Conservation (phyloP, 2,888 invertebrate genomes). For the Kuschelorhynchus macadamiae region DNA sequence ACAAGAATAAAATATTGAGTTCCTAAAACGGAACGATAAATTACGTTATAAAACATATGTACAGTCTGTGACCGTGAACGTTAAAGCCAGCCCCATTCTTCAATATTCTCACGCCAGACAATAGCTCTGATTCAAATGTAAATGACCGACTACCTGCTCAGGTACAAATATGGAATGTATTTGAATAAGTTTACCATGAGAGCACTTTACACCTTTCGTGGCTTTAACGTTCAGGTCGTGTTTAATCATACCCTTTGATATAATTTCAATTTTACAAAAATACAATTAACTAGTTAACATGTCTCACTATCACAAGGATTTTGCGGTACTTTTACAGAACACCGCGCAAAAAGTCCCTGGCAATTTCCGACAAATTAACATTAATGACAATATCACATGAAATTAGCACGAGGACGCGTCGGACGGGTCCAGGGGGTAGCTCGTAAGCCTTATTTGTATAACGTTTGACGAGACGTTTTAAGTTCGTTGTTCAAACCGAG, state of each 20-base stretch:
- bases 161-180: slow-evolving; percentile 58
- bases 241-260: slow-evolving; percentile 41
- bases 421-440: slow-evolving; percentile 23
- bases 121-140: slow-evolving; percentile 46
- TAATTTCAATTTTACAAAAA: slow-evolving; percentile 59
- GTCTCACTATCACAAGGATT: slow-evolving; percentile 62
- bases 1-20: slow-evolving; percentile 64
- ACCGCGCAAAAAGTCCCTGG: slow-evolving; percentile 24
- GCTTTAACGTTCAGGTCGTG: slow-evolving; percentile 49
- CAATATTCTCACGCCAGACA: slow-evolving; percentile 34
- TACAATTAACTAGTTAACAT: slow-evolving; percentile 57
- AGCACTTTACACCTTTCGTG: slow-evolving; percentile 14
- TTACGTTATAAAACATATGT: slow-evolving; percentile 53
- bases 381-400: slow-evolving; percentile 53
- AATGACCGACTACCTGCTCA: slow-evolving; percentile 50
- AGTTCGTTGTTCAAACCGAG: slow-evolving; percentile 49
- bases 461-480: slow-evolving; percentile 15
- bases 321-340: slow-evolving; percentile 50
- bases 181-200: slow-evolving; percentile 35
- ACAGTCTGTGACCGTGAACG: slow-evolving; percentile 53
- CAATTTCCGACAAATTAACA: slow-evolving; percentile 44
- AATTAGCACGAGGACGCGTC: slow-evolving; percentile 48
- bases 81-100: slow-evolving; percentile 44
- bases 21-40: slow-evolving; percentile 64
- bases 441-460: slow-evolving; percentile 10